These are phyloP conservation scores for Ceyx melanurus DNA, from an alignment of 2,113 vertebrate genomes.

Conservation along the genomic window DNA sequence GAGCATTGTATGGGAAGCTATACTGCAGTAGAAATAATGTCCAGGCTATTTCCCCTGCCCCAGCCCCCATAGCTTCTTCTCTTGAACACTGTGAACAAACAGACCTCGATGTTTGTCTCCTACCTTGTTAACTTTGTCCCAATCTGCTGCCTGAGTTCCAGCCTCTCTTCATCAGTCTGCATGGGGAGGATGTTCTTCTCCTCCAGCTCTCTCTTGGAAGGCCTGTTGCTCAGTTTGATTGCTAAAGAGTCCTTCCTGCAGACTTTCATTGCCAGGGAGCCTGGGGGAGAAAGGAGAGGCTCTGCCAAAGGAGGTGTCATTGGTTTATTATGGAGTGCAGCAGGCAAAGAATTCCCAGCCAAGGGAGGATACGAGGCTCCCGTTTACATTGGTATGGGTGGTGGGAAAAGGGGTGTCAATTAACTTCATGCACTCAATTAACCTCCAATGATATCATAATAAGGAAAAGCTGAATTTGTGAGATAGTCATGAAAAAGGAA, in stretches of 20 bases:
- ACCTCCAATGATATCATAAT: background rate
- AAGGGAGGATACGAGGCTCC: background rate
- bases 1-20: background rate
- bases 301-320: constrained; percentile 44
- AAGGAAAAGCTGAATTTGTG: background rate
- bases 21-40: background rate
- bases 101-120: background rate
- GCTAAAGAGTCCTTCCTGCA: constrained; percentile 97
- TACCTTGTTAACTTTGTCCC: constrained; percentile 97
- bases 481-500: background rate
- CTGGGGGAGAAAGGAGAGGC: constrained; percentile 69
- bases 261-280: constrained; percentile 92
- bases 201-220: constrained; percentile 93
- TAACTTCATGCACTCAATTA: background rate
- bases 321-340: background rate
- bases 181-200: constrained; percentile 98
- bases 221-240: constrained; percentile 97
- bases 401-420: background rate
- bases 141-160: constrained; percentile 95
- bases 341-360: background rate
- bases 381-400: background rate
- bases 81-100: background rate
- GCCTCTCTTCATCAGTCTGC: constrained; percentile 94
- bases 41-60: background rate
- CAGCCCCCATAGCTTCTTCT: background rate